Percentiles rank a stretch among this genome's conserved stretches.
These are phyloP conservation scores for Leptobrachium leishanense DNA, from an alignment of 2,113 vertebrate genomes.

Conservation along the genomic window DNA sequence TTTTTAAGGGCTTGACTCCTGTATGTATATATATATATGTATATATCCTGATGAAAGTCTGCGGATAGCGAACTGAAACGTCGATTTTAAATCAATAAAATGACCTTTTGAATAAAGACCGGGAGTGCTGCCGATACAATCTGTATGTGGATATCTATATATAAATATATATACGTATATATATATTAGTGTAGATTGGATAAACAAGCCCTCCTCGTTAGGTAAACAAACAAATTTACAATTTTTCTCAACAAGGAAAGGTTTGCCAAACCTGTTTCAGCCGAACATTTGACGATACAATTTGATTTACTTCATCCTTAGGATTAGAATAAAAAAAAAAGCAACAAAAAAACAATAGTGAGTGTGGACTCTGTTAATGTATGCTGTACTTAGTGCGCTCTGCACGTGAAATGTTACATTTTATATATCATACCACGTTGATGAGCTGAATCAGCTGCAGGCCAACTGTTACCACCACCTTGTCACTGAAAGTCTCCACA, in stretches of 20 bases:
- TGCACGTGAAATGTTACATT: not conserved
- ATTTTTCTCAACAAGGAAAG: not conserved
- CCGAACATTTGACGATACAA: constrained; percentile 88
- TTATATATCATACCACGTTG: constrained; percentile 78
- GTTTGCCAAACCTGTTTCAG: constrained; percentile 77
- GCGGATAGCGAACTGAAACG: too few species aligned
- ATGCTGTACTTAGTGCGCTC: not conserved
- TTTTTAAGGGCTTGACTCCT: too few species aligned
- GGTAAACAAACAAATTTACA: too few species aligned
- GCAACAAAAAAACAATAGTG: not conserved
- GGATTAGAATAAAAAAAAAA: not conserved
- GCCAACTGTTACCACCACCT: constrained; percentile 83
- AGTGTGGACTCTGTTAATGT: not conserved
- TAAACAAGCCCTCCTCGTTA: too few species aligned
- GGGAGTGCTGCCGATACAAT: too few species aligned
- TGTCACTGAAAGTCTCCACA: constrained; percentile 79
- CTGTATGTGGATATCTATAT: too few species aligned
- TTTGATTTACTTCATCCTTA: constrained; percentile 96
- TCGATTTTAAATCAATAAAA: too few species aligned
- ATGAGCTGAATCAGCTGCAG: constrained; percentile 97
- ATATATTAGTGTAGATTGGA: too few species aligned
- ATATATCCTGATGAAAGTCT: too few species aligned
- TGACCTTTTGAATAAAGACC: too few species aligned
- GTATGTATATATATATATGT: too few species aligned
- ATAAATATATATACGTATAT: too few species aligned